Evolutionary conservation across 2,888 invertebrate genomes (phyloP).

Genomic region (Omphaloscelis lunosa): DNA sequence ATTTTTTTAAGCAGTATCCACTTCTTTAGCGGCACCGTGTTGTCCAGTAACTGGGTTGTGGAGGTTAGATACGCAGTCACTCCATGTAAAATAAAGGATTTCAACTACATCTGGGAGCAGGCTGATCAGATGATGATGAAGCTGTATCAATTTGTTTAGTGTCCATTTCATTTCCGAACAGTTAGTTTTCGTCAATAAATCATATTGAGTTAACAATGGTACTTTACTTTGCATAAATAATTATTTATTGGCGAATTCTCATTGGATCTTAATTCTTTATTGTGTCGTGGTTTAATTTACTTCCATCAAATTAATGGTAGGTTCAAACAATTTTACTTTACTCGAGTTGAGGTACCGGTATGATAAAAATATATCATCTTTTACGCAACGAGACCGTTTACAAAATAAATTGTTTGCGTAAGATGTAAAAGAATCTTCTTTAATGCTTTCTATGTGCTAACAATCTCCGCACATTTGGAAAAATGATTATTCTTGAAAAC

Average conservation of each 20-base stretch:
- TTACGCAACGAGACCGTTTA: conserved; percentile 35
- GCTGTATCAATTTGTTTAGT: background rate
- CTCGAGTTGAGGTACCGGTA: conserved; percentile 26
- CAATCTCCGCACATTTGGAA: conserved; percentile 34
- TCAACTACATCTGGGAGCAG: background rate
- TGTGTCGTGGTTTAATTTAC: conserved; percentile 59
- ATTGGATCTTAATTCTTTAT: conserved; percentile 56
- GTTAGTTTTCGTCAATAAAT: background rate
- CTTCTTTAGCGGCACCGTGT: background rate
- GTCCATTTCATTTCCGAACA: background rate
- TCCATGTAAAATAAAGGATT: background rate
- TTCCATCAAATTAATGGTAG: conserved; percentile 56
- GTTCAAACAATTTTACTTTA: conserved; percentile 51
- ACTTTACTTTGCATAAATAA: conserved; percentile 38
- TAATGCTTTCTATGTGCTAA: conserved; percentile 23
- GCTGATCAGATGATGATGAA: background rate
- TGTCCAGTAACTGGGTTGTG: background rate
- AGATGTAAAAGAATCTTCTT: conserved; percentile 39
- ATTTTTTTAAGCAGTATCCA: background rate
- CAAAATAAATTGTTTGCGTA: conserved; percentile 44
- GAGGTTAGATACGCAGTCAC: background rate
- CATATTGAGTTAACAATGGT: conserved; percentile 49
- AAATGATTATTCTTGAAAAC: background rate
- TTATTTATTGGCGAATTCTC: conserved; percentile 56
- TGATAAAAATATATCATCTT: conserved; percentile 56